Conservation (phyloP, 2,888 invertebrate genomes). For the Pyrocoelia pectoralis region DNA sequence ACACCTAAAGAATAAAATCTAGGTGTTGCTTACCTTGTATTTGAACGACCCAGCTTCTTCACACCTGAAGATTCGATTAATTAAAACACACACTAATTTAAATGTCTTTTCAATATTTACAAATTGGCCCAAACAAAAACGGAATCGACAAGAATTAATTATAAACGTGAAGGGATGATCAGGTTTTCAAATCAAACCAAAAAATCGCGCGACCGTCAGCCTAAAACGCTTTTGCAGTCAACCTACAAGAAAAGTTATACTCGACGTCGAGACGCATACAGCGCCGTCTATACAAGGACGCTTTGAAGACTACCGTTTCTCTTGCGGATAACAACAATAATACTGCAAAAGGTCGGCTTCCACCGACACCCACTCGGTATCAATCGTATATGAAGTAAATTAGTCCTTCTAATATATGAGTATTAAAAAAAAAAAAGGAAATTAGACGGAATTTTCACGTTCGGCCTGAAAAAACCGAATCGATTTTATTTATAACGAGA, state of each 20-base stretch:
- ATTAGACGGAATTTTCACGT: constrained; percentile 22
- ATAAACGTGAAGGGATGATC: too few relatives aligned
- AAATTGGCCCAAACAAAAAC: constrained; percentile 21
- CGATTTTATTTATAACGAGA: too few relatives aligned
- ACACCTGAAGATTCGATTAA: constrained; percentile 20
- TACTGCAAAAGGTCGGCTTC: constrained; percentile 38
- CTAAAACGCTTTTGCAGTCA: neutral
- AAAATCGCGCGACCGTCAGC: constrained; percentile 31
- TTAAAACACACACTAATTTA: constrained; percentile 22
- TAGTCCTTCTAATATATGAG: constrained; percentile 25
- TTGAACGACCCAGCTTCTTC: constrained; percentile 19
- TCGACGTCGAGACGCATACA: constrained; percentile 33
- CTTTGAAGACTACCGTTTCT: constrained; percentile 42
- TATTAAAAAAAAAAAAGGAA: constrained; percentile 25
- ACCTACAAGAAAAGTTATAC: constrained; percentile 2
- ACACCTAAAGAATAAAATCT: constrained; percentile 27
- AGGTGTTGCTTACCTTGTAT: constrained; percentile 41
- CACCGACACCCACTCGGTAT: constrained; percentile 33
- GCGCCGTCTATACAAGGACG: constrained; percentile 41
- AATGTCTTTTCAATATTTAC: constrained; percentile 10
- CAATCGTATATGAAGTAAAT: constrained; percentile 22
- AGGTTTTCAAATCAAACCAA: too few relatives aligned
- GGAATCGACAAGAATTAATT: constrained; percentile 12
- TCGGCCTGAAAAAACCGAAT: too few relatives aligned
- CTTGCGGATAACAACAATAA: constrained; percentile 42